phyloP scores from a whole-genome alignment of 2,888 invertebrate species.

The Conus canariensis region DNA sequence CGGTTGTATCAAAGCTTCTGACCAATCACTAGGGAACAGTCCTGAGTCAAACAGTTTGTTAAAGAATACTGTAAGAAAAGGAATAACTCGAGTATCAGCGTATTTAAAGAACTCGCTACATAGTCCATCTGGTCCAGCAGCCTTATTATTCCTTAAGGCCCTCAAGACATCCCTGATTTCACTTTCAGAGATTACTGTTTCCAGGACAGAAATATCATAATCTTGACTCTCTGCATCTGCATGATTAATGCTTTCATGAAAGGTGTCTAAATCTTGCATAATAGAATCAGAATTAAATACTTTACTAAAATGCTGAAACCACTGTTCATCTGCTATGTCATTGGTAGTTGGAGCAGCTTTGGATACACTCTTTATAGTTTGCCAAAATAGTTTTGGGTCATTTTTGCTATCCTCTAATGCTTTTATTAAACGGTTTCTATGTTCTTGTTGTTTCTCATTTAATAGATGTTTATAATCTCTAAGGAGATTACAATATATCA shows the following conservation, averaged over 20 bases:
- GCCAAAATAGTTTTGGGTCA: neutral
- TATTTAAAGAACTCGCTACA: no score
- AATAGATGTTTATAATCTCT: neutral
- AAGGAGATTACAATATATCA: neutral
- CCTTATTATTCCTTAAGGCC: neutral
- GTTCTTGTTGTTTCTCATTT: neutral
- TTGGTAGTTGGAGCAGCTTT: neutral
- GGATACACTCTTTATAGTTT: neutral
- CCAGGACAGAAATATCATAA: no score
- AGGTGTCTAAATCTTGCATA: neutral
- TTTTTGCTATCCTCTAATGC: neutral
- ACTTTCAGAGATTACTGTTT: neutral
- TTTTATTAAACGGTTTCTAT: neutral
- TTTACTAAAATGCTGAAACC: slow-evolving; percentile 1
- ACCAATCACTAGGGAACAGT: neutral
- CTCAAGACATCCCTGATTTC: neutral
- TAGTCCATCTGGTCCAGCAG: neutral
- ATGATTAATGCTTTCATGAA: neutral
- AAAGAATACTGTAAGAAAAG: neutral
- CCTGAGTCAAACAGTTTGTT: neutral
- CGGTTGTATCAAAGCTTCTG: neutral
- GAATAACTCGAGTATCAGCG: neutral
- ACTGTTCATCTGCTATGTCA: neutral
- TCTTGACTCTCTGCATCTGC: neutral
- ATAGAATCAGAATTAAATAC: neutral